phyloP scores from a whole-genome alignment of 2,113 vertebrate species.

The Amazona guildingii region DNA sequence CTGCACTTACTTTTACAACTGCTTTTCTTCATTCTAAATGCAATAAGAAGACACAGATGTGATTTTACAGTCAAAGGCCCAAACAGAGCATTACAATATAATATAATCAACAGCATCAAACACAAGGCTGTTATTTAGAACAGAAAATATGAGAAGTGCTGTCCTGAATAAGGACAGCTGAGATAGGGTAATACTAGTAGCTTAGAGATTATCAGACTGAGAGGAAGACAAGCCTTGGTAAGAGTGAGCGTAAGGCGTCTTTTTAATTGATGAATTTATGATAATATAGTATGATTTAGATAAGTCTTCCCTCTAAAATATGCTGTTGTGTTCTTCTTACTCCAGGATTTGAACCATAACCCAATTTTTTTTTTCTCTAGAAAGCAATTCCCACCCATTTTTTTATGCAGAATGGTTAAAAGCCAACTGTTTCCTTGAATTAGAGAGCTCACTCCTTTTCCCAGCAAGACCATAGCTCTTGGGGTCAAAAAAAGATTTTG shows the following conservation, averaged over 20 bases:
- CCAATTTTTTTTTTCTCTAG: background rate
- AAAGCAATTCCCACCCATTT: background rate
- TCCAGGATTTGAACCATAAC: background rate
- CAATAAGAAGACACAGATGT: background rate
- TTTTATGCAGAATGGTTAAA: background rate
- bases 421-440: conserved; percentile 16
- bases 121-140: background rate
- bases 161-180: background rate
- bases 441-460: background rate
- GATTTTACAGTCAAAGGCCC: background rate
- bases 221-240: background rate
- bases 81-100: background rate
- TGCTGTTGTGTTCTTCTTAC: background rate
- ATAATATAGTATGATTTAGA: background rate
- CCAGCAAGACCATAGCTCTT: background rate
- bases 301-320: background rate
- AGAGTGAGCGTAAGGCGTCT: background rate
- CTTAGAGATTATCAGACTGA: background rate
- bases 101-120: background rate
- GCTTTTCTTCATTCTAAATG: background rate
- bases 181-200: background rate
- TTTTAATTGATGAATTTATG: background rate
- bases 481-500: background rate
- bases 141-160: background rate
- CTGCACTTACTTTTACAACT: background rate